Evolutionary conservation across 2,113 vertebrate genomes (phyloP), one percentile per base, ranked within the genome.

Genomic region (Sinocyclocheilus anophthalmus): DNA sequence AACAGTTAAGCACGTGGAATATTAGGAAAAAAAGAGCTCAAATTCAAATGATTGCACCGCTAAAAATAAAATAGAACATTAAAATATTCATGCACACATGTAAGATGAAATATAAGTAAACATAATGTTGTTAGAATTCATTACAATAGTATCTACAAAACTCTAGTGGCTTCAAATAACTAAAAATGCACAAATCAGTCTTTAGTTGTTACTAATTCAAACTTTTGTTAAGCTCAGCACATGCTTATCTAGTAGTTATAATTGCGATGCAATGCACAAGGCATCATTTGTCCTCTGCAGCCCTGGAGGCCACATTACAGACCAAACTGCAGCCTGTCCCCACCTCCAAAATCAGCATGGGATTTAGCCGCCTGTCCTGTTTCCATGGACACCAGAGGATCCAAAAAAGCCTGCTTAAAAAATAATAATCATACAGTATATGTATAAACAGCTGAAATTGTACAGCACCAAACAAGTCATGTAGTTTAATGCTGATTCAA

Each of bases 301-400:
- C 92, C 94, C 90, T 92, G 95, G 92, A 94, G 93, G 85, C 92
- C 95, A 95, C 13, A 95, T 95, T 95, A 94, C 92, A 95, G 94
- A 92, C 81, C 96, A 92, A 91, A 93, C 94, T 91, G 94, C 95
- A 95, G 94, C 94, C 94, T 94, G 88, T 94, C 94, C 95, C 97
- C 97, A 99, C 97, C 98, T 99, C 96, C 96, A 95, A 91, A 94
- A 89, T 93, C 93, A 76, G 92, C 84, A 92, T 93, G 94, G 3
- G 85, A 92, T 92, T 91, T 91, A 92, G 42, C 81, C 59, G 90
- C 59, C 1, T 92, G 92, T 92, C 96, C 95, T 72, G 94, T 95
- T 88, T 94, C 93, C 92, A 88, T 93, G 81, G 95, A 88, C 82
- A 89, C 95, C 95, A 90, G 93, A 85, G 84, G 93, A 95, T 16